Evolutionary conservation across 2,888 invertebrate species (phyloP).

Genomic region (Sesia apiformis): DNA sequence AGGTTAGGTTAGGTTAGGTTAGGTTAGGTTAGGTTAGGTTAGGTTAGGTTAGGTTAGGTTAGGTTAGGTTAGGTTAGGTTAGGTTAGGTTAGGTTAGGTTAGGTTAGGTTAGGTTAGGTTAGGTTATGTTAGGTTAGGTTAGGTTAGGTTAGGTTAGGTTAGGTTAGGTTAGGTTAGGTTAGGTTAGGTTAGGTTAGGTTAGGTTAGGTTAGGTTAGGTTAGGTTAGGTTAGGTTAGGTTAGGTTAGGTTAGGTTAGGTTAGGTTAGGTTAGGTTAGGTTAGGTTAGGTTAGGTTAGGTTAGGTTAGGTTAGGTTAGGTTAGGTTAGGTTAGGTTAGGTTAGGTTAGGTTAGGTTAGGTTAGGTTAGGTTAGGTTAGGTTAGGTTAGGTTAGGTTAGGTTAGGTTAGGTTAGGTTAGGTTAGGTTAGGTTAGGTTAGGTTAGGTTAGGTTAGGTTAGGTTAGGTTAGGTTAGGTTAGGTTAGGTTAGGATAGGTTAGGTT

Average conservation of each 20-base stretch:
- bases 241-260: slow-evolving; percentile 13
- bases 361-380: slow-evolving; percentile 3
- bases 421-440: slow-evolving; percentile 2
- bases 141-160: slow-evolving; percentile 13
- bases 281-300: slow-evolving; percentile 4
- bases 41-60: slow-evolving; percentile 13
- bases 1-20: slow-evolving; percentile 11
- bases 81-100: slow-evolving; percentile 11
- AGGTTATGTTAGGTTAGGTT: no score
- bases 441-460: slow-evolving; percentile 13
- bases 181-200: slow-evolving; percentile 11
- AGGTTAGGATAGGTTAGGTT: slow-evolving; percentile 7
- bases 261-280: slow-evolving; percentile 12
- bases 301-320: slow-evolving; percentile 1
- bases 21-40: slow-evolving; percentile 10
- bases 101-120: neutral
- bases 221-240: slow-evolving; percentile 8
- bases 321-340: slow-evolving; percentile 1
- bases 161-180: slow-evolving; percentile 7
- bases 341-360: slow-evolving; percentile 1
- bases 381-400: slow-evolving; percentile 1
- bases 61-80: slow-evolving; percentile 14
- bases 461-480: slow-evolving; percentile 13
- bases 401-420: slow-evolving; percentile 1
- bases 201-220: slow-evolving; percentile 9